Percentiles rank a stretch among this genome's conserved stretches.
Evolutionary conservation across 1,140 invertebrate species (phyloP).

Genomic region (Hyphantria cunea): DNA sequence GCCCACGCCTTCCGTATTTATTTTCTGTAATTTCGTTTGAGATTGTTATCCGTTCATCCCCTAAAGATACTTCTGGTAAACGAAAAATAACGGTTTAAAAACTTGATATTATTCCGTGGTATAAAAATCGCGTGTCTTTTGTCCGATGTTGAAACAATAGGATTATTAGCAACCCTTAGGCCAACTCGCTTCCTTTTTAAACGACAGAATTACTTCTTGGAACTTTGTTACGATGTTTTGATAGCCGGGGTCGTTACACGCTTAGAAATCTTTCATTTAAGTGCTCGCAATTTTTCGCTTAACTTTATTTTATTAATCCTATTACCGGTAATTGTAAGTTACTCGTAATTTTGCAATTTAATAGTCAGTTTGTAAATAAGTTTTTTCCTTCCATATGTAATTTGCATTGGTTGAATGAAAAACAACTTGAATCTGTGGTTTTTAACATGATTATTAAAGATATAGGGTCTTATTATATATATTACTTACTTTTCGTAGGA

Average conservation of each 20-base stretch:
- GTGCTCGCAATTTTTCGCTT: slow-evolving; percentile 34
- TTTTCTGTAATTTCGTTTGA: slow-evolving; percentile 12
- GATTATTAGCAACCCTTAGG: slow-evolving; percentile 47
- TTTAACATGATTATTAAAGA: background rate
- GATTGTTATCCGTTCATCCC: slow-evolving; percentile 1
- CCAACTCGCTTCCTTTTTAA: slow-evolving; percentile 38
- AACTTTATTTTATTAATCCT: slow-evolving; percentile 28
- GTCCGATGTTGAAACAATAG: slow-evolving; percentile 45
- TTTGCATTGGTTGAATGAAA: slow-evolving; percentile 1
- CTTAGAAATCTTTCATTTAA: slow-evolving; percentile 32
- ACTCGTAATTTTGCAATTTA: slow-evolving; percentile 15
- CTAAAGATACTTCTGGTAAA: slow-evolving; percentile 22
- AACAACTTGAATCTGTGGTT: no score
- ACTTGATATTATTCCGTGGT: slow-evolving; percentile 32
- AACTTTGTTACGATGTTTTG: slow-evolving; percentile 48
- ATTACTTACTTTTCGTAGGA: no score
- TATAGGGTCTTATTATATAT: no score
- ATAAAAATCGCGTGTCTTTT: slow-evolving; percentile 42
- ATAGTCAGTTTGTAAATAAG: slow-evolving; percentile 1
- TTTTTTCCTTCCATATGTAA: slow-evolving; percentile 4
- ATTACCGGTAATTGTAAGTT: slow-evolving; percentile 23
- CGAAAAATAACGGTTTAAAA: slow-evolving; percentile 30
- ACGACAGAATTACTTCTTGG: slow-evolving; percentile 45
- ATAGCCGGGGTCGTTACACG: slow-evolving; percentile 37
- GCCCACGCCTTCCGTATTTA: slow-evolving; percentile 7